Percentiles rank a stretch among this genome's conserved stretches.
phyloP scores from a whole-genome alignment of 2,797 vertebrate genomes.

The Rhynchonycteris naso region DNA sequence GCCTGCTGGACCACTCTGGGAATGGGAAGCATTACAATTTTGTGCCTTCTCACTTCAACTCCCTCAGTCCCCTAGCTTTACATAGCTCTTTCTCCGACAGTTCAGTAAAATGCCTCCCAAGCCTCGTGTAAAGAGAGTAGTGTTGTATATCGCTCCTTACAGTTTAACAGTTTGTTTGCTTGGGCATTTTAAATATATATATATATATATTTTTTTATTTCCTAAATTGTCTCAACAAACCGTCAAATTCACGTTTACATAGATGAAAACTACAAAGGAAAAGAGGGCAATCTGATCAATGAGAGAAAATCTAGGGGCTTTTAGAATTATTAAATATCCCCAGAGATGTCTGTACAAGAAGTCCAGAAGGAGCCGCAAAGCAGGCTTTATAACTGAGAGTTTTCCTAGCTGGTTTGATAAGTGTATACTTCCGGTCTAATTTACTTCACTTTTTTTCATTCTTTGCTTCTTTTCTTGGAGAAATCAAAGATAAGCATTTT shows the following conservation, averaged over 20 bases:
- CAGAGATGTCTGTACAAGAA: not conserved
- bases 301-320: conserved; percentile 56
- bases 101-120: conserved; percentile 84
- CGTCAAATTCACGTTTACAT: conserved; percentile 20
- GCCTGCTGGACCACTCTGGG: conserved; percentile 75
- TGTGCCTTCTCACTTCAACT: conserved; percentile 83
- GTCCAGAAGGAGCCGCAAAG: not conserved
- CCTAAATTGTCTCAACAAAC: not conserved
- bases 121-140: conserved; percentile 83
- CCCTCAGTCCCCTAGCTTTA: conserved; percentile 84
- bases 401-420: conserved; percentile 26
- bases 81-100: conserved; percentile 83
- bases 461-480: not conserved
- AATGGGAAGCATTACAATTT: conserved; percentile 80
- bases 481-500: not conserved
- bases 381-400: not conserved
- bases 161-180: conserved; percentile 82
- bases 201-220: conserved; percentile 27
- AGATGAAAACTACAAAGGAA: conserved; percentile 35
- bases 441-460: not conserved
- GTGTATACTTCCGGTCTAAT: conserved; percentile 20
- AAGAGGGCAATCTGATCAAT: conserved; percentile 34
- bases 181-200: conserved; percentile 54
- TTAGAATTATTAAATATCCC: conserved; percentile 50
- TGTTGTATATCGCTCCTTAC: conserved; percentile 68